Evolutionary conservation across 2,113 vertebrate genomes (phyloP), one percentile per base, ranked within the genome.

Genomic region (Eupsittula cactorum): DNA sequence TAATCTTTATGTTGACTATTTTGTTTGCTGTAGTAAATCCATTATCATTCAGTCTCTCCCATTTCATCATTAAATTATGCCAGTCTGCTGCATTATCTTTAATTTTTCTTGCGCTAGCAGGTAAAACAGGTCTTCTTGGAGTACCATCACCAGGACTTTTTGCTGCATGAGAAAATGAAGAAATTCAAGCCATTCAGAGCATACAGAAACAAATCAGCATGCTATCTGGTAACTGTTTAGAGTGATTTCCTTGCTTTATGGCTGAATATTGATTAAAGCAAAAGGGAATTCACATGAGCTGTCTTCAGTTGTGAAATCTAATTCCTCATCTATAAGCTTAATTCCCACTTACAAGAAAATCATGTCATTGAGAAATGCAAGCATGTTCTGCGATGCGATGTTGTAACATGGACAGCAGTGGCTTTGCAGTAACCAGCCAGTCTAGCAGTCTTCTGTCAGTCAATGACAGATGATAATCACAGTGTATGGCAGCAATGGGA

Each of bases 21-120:
- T 94, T 98, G 50, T 94, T 98, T 4, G 98, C 98, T 0, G 46
- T 83, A 11, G 75, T 82, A 92, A 99, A 99, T 5, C 99, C 99
- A 3, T 97, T 93, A 7, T 99, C 97, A 18, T 98, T 99, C 59
- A 99, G 97, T 19, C 89, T 96, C 44, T 99, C 99, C 99, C 99
- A 99, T 88, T 98, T 98, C 92, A 98, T 94, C 79, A 99, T 98
- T 92, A 99, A 98, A 96, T 99, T 99, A 92, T 99, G 99, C 99
- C 99, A 99, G 73, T 99, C 99, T 0, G 99, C 99, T 7, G 98
- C 99, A 41, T 99, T 99, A 97, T 99, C 99, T 97, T 98, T 99
- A 85, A 99, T 96, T 97, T 99, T 99, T 78, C 99, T 98, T 16
- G 98, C 98, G 81, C 98, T 99, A 97, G 98, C 98, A 44, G 98